Conservation (phyloP, 2,797 vertebrate genomes). For the Pseudochaenichthys georgianus region DNA sequence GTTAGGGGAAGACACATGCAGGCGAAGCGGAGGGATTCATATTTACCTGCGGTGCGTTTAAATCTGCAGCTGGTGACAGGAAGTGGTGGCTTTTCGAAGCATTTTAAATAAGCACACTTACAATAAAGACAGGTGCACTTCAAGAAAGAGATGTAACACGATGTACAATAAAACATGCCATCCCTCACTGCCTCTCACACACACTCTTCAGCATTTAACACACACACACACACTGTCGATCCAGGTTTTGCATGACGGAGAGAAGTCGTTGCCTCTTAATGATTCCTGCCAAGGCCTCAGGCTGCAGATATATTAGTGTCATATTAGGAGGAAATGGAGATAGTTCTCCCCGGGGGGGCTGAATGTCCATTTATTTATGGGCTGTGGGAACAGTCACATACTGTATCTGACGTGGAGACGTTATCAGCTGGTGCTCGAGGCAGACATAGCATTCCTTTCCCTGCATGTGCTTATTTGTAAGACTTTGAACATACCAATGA, state of each 20-base stretch:
- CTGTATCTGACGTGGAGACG: conserved; percentile 30
- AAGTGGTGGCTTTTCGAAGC: conserved; percentile 48
- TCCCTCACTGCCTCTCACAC: neutral
- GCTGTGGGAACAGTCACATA: conserved; percentile 35
- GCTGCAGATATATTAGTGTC: conserved; percentile 68
- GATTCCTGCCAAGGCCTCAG: conserved; percentile 48
- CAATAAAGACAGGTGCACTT: too few relatives aligned
- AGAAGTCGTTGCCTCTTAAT: conserved; percentile 44
- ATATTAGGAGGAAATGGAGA: conserved; percentile 68
- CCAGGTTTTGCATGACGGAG: conserved; percentile 24
- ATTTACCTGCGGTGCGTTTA: conserved; percentile 45
- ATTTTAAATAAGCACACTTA: conserved; percentile 14
- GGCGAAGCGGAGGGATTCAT: conserved; percentile 41
- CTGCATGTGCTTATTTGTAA: conserved; percentile 3
- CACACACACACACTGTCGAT: neutral
- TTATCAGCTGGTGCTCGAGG: conserved; percentile 7
- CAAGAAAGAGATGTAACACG: neutral
- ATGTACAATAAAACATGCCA: conserved; percentile 12
- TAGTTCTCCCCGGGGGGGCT: conserved; percentile 32
- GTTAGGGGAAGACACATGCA: conserved; percentile 36
- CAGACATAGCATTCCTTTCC: conserved; percentile 11
- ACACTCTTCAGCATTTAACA: conserved; percentile 1
- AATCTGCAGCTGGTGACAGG: conserved; percentile 41
- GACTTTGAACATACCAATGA: neutral
- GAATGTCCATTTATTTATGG: conserved; percentile 56